phyloP scores from a whole-genome alignment of 1,140 invertebrate genomes.

The Pseudomyrmex concolor region DNA sequence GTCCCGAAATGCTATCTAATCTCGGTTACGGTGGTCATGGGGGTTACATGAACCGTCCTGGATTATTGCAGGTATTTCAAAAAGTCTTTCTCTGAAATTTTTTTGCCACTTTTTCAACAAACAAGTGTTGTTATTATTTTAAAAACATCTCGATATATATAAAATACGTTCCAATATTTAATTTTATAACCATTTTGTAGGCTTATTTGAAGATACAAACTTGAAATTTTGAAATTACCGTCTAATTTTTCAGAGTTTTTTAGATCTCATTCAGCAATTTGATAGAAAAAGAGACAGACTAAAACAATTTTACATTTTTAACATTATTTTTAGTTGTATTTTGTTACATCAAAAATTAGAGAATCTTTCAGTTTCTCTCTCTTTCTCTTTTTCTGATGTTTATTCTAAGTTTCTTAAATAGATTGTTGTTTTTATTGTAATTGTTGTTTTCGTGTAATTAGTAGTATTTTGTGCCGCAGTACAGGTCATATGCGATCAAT shows the following conservation, averaged over 20 bases:
- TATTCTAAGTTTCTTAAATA: too few relatives aligned
- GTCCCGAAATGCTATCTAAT: slow-evolving; percentile 93
- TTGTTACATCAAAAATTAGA: background rate
- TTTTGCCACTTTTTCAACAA: background rate
- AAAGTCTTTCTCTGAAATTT: background rate
- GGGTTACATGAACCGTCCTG: slow-evolving; percentile 84
- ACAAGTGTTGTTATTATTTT: too few relatives aligned
- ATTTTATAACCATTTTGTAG: background rate
- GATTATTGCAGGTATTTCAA: slow-evolving; percentile 85
- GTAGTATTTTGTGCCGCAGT: background rate
- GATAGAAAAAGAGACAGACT: background rate
- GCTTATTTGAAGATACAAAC: too few relatives aligned
- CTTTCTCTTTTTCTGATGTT: background rate
- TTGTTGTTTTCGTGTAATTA: slow-evolving; percentile 53
- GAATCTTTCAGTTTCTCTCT: background rate
- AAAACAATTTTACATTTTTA: too few relatives aligned
- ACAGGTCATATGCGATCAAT: slow-evolving; percentile 53
- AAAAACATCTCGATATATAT: background rate
- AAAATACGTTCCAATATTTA: background rate
- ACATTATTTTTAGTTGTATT: background rate
- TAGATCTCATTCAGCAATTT: background rate
- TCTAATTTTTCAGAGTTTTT: too few relatives aligned
- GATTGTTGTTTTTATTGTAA: slow-evolving; percentile 4
- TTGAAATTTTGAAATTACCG: too few relatives aligned
- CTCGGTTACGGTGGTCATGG: slow-evolving; percentile 90